Percentiles rank a stretch among this genome's conserved stretches.
These are phyloP conservation scores for Myiotriccus ornatus DNA, from an alignment of 2,797 vertebrate species.

Conservation along the genomic window DNA sequence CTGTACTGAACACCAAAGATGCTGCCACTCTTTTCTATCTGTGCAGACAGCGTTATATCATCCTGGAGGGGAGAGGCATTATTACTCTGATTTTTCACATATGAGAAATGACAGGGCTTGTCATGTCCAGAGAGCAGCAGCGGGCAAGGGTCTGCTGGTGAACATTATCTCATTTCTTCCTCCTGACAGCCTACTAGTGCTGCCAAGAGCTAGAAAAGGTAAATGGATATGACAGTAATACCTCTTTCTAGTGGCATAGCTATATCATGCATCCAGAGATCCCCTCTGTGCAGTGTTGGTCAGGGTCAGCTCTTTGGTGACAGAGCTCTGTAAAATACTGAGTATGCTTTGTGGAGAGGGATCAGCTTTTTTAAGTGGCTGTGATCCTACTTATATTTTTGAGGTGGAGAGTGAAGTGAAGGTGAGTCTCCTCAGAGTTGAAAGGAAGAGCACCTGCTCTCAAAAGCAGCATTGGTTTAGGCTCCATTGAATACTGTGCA, in stretches of 20 bases:
- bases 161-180: slow-evolving; percentile 8
- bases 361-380: background rate
- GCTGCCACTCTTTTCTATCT: background rate
- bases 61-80: slow-evolving; percentile 8
- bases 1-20: background rate
- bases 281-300: background rate
- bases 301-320: background rate
- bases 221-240: slow-evolving; percentile 23
- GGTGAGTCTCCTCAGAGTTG: background rate
- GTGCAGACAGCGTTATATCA: background rate
- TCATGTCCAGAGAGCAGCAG: slow-evolving; percentile 19
- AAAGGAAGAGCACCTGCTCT: background rate
- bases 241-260: background rate
- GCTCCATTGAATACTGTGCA: background rate
- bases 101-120: slow-evolving; percentile 53
- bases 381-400: background rate
- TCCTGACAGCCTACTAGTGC: slow-evolving; percentile 35
- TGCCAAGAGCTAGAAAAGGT: slow-evolving; percentile 27
- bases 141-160: slow-evolving; percentile 41
- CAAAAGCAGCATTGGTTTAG: background rate
- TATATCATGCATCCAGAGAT: background rate
- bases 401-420: background rate
- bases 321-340: background rate
- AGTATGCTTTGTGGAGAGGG: background rate
- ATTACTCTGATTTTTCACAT: slow-evolving; percentile 33